Evolutionary conservation across 2,797 vertebrate genomes (phyloP), one percentile per base, ranked within the genome.

Genomic region (Percopsis omiscomaycus): DNA sequence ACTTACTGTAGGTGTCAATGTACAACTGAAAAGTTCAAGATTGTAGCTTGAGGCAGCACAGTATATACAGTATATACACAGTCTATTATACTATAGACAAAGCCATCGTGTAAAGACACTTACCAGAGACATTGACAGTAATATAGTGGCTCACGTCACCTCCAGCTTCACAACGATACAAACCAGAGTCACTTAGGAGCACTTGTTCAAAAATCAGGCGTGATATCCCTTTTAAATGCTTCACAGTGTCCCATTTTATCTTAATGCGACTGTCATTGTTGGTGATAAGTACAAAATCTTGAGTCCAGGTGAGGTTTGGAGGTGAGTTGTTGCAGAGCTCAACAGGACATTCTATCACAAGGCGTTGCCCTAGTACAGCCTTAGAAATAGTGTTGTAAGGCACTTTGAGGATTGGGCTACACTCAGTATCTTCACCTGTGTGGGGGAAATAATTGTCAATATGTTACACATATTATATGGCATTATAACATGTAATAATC

Each of bases 211-310:
- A 79, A 1, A n/a, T 3, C 58, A 89, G 29, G 59, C 1, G 12
- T 0, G 27, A 65, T 0, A 0, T 42, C 0, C 58, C 55, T 0
- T n/a, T 1, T 0, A 0, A 4, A 0, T 1, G 0, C 0, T 1
- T 2, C 1, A 0, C 0, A 0, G 0, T 0, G 3, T 8, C 0
- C 78, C 32, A 75, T 0, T 50, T 1, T 0, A 3, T 46, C 59
- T 15, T 27, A 44, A 81, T 60, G 28, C 4, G 45, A 14, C n/a
- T 46, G 13, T 11, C 29, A 0, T 0, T 45, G 48, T 37, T 73
- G 11, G 64, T 22, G 50, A 27, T 22, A 16, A n/a, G 8, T 6
- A 2, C 47, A 29, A 12, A 5, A 2, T 37, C 6, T 37, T 37
- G 87, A 6, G 0, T 3, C 86, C 83, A 87, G 66, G 5, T 1